Base-by-base conservation (phyloP, 2,113 vertebrate species). In the Tricholaema leucomelas region DNA sequence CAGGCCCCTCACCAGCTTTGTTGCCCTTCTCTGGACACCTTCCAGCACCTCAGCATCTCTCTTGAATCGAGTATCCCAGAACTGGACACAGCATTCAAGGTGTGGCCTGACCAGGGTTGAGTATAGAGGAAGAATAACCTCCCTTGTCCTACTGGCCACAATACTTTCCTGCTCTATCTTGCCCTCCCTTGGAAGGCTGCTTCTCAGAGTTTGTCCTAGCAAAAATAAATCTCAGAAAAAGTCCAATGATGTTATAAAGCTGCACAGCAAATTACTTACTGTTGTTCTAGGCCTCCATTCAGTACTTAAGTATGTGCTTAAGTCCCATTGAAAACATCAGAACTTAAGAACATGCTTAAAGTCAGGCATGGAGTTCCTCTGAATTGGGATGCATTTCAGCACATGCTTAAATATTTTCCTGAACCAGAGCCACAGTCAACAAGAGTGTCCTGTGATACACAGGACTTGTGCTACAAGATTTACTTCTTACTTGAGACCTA, bases 401-500 rank as follows among this genome's bases (percentile, higher is more conserved):
- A 94, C 85, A 69, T 91, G 81, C 88, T 94, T 94, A 89, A 96
- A 92, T 83, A 91, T 81, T 93, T 91, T 94, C 87, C 91, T 94
- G 92, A 96, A 87, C 58, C 2, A 6, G n/a, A 85, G 91, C 92
- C 92, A 96, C 48, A 30, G 44, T 93, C 75, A 96, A 87, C 85
- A 96, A 27, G 63, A 35, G 61, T 40, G 75, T 82, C 72, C 56
- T 92, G 65, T 85, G 89, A 36, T 61, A 67, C 42, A 33, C 15
- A n/a, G 87, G 72, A 28, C 72, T 82, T 82, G 19, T 33, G 60
- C 78, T 88, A 74, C 1, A 38, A 80, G 56, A 87, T 96, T 95
- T 92, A 91, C 75, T 71, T 85, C 89, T 93, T 91, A 38, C 75
- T 72, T 48, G 80, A 85, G 91, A 94, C 79, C 79, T 48, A 85